Conservation (phyloP, 2,113 vertebrate genomes). For the Thomomys bottae region DNA sequence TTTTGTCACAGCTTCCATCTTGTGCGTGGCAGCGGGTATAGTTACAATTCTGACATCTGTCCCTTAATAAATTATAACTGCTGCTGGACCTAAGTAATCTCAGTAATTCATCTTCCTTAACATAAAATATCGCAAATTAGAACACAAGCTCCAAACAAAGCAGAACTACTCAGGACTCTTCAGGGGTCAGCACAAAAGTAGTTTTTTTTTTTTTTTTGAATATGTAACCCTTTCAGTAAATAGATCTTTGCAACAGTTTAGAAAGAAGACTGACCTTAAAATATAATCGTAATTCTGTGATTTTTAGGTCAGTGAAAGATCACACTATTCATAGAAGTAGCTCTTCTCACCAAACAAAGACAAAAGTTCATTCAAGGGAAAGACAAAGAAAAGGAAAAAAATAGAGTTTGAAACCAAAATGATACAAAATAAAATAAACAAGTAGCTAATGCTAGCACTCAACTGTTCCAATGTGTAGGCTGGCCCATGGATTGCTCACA, state of each 20-base stretch:
- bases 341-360: neutral
- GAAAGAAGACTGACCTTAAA: neutral
- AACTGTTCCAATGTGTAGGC: neutral
- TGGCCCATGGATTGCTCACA: constrained; percentile 37
- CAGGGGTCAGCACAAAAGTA: neutral
- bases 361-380: neutral
- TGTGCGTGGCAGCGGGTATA: neutral
- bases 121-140: neutral
- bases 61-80: neutral
- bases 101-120: neutral
- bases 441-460: neutral
- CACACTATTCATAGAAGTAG: neutral
- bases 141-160: neutral
- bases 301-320: constrained; percentile 5
- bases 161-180: neutral
- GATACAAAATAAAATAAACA: constrained; percentile 49
- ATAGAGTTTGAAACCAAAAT: neutral
- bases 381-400: neutral
- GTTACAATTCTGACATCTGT: neutral
- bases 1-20: neutral
- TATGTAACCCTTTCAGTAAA: neutral
- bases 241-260: constrained; percentile 10
- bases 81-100: neutral
- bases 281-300: neutral
- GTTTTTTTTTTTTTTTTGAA: neutral